A percentile compares a stretch with the other conserved stretches of the same genome.
Conservation (phyloP, 1,140 invertebrate genomes). For the Drosophila trapezifrons region DNA sequence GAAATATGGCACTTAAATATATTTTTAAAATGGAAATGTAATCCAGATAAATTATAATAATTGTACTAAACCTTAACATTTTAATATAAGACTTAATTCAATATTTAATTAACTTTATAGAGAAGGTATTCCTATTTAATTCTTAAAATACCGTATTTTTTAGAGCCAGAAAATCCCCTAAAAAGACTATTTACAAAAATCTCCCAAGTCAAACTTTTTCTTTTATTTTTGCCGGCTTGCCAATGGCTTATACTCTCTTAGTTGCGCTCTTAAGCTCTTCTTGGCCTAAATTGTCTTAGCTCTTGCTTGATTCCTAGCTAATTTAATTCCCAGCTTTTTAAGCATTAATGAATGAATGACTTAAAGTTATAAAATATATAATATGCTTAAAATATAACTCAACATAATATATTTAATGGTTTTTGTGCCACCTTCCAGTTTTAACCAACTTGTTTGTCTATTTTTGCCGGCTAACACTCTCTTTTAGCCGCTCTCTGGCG, state of each 20-base stretch:
- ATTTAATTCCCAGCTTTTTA: neutral
- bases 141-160: neutral
- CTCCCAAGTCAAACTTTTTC: neutral
- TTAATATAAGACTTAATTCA: no score
- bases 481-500: conserved; percentile 29
- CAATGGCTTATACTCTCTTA: neutral
- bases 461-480: conserved; percentile 60
- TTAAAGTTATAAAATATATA: no score
- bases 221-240: conserved; percentile 12
- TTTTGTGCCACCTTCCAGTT: no score
- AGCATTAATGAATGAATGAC: no score
- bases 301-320: no score
- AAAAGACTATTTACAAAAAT: neutral
- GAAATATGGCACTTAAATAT: no score
- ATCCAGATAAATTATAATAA: no score
- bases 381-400: neutral
- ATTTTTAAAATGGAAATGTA: no score
- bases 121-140: no score
- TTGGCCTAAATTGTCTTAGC: no score
- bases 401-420: neutral
- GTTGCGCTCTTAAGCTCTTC: neutral
- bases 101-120: no score
- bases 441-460: conserved; percentile 14
- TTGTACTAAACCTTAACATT: no score
- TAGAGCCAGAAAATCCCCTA: neutral